Conservation (phyloP, 2,888 invertebrate genomes). For the Aphidius colemani region DNA sequence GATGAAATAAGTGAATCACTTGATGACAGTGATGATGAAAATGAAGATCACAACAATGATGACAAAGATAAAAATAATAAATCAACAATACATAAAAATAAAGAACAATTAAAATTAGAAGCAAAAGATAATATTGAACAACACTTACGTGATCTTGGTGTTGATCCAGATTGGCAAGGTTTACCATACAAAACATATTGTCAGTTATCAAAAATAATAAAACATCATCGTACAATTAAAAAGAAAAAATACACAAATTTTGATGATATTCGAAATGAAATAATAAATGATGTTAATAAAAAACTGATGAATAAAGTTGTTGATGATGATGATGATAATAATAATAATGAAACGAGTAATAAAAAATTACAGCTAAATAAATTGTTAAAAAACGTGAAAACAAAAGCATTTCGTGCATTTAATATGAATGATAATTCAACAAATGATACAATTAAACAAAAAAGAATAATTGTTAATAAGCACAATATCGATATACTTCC, state of each 20-base stretch:
- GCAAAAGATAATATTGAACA: constrained; percentile 60
- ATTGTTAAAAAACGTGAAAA: constrained; percentile 12
- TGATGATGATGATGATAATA: constrained; percentile 36
- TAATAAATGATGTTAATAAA: constrained; percentile 64
- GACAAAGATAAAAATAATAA: constrained; percentile 5
- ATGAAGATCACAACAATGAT: background rate
- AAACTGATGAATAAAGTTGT: constrained; percentile 64
- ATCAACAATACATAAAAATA: background rate
- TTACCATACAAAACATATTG: constrained; percentile 65
- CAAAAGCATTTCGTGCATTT: constrained; percentile 18
- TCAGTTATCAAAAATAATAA: constrained; percentile 65
- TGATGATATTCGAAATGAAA: constrained; percentile 61
- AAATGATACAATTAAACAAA: background rate
- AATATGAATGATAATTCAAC: background rate
- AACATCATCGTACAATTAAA: constrained; percentile 65
- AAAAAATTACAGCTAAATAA: constrained; percentile 19
- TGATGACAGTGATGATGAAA: background rate
- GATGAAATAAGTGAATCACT: constrained; percentile 21
- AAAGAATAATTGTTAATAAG: no score
- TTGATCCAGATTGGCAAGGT: constrained; percentile 68
- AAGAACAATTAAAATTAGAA: constrained; percentile 36
- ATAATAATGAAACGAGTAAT: constrained; percentile 16
- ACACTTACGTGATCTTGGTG: constrained; percentile 66
- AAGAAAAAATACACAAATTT: constrained; percentile 65
- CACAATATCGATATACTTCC: constrained; percentile 32